Percentiles rank a stretch among this genome's conserved stretches.
Evolutionary conservation across 2,888 invertebrate species (phyloP).

Genomic region (Pyrrhosoma nymphula): DNA sequence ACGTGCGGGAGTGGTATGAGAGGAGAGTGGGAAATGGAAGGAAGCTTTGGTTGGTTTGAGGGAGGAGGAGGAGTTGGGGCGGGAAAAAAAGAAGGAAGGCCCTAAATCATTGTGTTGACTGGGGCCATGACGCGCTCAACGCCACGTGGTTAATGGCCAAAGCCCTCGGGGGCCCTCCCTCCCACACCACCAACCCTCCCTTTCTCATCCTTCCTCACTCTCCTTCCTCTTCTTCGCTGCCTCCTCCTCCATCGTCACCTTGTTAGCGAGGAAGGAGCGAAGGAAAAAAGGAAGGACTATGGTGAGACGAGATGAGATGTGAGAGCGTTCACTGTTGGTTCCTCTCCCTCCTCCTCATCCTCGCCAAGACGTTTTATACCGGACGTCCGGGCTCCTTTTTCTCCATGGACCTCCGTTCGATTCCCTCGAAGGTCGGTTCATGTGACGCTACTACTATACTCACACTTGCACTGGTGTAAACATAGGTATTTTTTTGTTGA

Average conservation of each 20-base stretch:
- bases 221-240: background rate
- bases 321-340: background rate
- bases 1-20: background rate
- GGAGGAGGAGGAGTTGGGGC: background rate
- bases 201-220: no score
- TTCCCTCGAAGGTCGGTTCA: background rate
- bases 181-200: background rate
- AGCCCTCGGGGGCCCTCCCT: slow-evolving; percentile 29
- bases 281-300: background rate
- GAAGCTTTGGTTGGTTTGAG: background rate
- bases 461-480: no score
- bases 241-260: slow-evolving; percentile 60
- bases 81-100: background rate
- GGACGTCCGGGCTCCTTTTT: background rate
- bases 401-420: background rate
- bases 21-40: background rate
- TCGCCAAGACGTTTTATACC: slow-evolving; percentile 6
- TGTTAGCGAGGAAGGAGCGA: slow-evolving; percentile 48
- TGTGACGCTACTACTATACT: no score
- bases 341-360: background rate
- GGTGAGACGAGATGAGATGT: background rate
- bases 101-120: slow-evolving; percentile 66
- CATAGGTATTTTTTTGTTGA: no score
- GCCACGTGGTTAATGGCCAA: slow-evolving; percentile 65
- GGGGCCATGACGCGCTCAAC: slow-evolving; percentile 56